Percentiles rank a stretch among this genome's conserved stretches.
Evolutionary conservation across 2,113 vertebrate species (phyloP).

Genomic region (Poeciliopsis retropinna): DNA sequence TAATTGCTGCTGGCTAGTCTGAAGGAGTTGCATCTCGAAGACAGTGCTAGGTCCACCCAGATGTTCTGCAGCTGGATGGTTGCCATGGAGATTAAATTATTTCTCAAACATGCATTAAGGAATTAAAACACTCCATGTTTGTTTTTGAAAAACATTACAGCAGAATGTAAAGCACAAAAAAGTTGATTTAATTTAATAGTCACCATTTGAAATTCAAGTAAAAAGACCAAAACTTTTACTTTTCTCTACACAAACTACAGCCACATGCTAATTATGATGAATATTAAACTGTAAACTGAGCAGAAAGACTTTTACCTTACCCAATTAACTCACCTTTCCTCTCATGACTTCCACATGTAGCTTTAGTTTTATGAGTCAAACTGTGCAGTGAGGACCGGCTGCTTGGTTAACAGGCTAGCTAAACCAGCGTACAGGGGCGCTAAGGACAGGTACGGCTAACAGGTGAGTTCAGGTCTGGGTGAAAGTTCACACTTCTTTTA

Average conservation of each 20-base stretch:
- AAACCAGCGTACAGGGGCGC: neutral
- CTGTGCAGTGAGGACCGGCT: neutral
- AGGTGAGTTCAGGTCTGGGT: constrained; percentile 30
- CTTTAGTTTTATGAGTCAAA: neutral
- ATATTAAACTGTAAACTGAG: neutral
- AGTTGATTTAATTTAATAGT: no score
- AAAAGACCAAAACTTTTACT: neutral
- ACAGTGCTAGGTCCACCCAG: no score
- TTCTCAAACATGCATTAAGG: no score
- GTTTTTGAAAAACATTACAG: no score
- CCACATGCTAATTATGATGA: neutral
- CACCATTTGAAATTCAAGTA: neutral
- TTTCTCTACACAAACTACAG: neutral
- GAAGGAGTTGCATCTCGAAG: no score
- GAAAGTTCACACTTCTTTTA: constrained; percentile 71
- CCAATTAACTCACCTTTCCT: constrained; percentile 66
- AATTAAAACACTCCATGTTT: no score
- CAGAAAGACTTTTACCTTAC: constrained; percentile 32
- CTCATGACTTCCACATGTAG: neutral
- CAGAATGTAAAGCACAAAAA: no score
- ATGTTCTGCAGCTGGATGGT: no score
- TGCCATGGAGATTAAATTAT: no score
- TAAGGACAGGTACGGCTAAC: neutral
- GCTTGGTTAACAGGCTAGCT: neutral
- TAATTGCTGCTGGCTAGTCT: no score